Percentiles rank a stretch among this genome's conserved stretches.
These are phyloP conservation scores for Drosophila prosaltans DNA, from an alignment of 1,140 invertebrate species.

Conservation along the genomic window DNA sequence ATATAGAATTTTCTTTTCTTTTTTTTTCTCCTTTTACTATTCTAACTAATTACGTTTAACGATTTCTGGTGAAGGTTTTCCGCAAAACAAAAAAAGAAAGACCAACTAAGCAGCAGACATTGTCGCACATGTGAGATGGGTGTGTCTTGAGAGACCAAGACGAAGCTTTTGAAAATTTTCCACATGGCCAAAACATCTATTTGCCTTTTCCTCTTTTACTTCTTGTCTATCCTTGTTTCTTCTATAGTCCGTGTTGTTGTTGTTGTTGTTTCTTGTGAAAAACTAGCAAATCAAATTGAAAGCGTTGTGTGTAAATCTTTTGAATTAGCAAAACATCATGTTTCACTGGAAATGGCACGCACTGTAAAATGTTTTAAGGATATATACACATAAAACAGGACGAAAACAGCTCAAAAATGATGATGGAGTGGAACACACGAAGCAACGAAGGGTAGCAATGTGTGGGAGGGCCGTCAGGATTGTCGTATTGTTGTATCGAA, in stretches of 20 bases:
- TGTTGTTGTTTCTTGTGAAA: background rate
- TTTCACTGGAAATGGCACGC: slow-evolving; percentile 74
- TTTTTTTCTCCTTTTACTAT: background rate
- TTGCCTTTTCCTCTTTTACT: background rate
- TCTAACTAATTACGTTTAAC: slow-evolving; percentile 24
- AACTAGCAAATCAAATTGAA: slow-evolving; percentile 56
- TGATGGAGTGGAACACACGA: background rate
- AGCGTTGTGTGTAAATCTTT: slow-evolving; percentile 65
- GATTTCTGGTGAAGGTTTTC: slow-evolving; percentile 31
- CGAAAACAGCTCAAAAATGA: background rate
- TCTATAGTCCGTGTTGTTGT: background rate
- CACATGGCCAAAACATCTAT: slow-evolving; percentile 16
- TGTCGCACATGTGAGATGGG: slow-evolving; percentile 9
- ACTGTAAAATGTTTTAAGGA: slow-evolving; percentile 63
- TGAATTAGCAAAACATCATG: slow-evolving; percentile 81
- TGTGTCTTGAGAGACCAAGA: slow-evolving; percentile 11
- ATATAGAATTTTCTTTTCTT: background rate
- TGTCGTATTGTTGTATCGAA: slow-evolving; percentile 26
- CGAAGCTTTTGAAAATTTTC: slow-evolving; percentile 12
- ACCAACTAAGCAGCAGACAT: slow-evolving; percentile 1
- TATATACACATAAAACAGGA: slow-evolving; percentile 18
- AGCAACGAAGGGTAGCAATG: slow-evolving; percentile 2
- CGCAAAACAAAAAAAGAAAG: background rate
- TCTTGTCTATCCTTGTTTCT: background rate
- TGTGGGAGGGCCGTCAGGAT: background rate